These are phyloP conservation scores for Amazonetta brasiliensis DNA, from an alignment of 2,797 vertebrate species.

Conservation along the genomic window DNA sequence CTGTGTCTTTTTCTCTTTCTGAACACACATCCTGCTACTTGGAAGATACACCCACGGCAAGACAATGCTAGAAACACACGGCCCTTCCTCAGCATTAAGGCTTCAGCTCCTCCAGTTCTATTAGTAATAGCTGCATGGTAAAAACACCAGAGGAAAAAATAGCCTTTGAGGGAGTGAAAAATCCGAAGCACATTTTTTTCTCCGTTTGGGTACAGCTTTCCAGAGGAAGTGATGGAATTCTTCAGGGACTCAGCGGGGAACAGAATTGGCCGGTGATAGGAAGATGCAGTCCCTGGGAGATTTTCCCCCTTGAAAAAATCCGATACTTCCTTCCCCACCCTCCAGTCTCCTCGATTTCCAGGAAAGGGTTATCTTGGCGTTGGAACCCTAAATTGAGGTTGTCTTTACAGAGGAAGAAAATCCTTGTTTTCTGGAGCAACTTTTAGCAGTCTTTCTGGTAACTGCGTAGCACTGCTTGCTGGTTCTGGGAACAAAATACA, in stretches of 20 bases:
- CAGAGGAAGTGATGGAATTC: not conserved
- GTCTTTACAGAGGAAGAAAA: not conserved
- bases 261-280: not conserved
- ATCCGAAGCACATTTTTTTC: not conserved
- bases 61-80: constrained; percentile 13
- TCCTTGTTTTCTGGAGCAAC: not conserved
- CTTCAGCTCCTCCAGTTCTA: not conserved
- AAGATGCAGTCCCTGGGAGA: not conserved
- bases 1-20: not conserved
- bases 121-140: not conserved
- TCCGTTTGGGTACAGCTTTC: not conserved
- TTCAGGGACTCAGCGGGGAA: not conserved
- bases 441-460: not conserved
- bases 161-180: not conserved
- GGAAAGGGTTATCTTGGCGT: not conserved
- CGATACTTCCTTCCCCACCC: not conserved
- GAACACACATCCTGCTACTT: not conserved
- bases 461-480: not conserved
- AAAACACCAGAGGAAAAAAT: not conserved
- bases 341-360: not conserved
- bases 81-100: not conserved
- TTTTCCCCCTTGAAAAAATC: not conserved
- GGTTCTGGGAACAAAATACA: not conserved
- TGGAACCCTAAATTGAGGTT: not conserved
- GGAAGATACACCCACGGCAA: not conserved